These are phyloP conservation scores for Apolygus lucorum DNA, from an alignment of 1,140 invertebrate genomes.

Conservation along the genomic window DNA sequence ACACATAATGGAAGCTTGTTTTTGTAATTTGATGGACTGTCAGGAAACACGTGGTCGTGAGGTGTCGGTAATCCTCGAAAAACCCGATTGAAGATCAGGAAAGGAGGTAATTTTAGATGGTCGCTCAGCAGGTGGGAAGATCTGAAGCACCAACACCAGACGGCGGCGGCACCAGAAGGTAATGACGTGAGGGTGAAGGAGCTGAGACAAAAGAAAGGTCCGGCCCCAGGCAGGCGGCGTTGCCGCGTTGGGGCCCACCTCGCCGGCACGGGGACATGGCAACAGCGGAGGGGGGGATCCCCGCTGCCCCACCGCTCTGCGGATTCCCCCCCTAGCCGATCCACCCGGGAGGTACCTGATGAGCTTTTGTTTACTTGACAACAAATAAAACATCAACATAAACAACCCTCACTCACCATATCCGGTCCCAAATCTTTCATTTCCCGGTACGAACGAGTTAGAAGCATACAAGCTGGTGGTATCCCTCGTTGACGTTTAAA, in stretches of 20 bases:
- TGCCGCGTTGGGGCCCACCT: not conserved
- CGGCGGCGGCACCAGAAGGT: not conserved
- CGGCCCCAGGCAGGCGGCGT: not conserved
- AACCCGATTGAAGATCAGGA: too few species aligned
- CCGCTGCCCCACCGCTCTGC: not conserved
- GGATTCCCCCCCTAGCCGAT: not conserved
- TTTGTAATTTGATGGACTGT: too few species aligned
- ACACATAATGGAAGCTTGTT: too few species aligned
- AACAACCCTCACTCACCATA: conserved; percentile 21
- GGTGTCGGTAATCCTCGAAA: too few species aligned
- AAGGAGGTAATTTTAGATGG: too few species aligned
- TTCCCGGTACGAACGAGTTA: conserved; percentile 26
- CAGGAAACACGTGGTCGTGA: too few species aligned
- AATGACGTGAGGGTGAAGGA: conserved; percentile 4
- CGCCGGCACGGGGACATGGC: conserved; percentile 12
- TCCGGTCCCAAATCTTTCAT: conserved; percentile 29
- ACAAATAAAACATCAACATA: not conserved
- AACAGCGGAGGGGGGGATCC: conserved; percentile 4
- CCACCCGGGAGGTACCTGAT: not conserved
- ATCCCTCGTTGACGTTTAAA: not conserved
- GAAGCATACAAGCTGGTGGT: conserved; percentile 3
- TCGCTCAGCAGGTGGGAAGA: not conserved
- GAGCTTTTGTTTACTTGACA: conserved; percentile 5
- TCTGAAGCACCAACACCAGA: not conserved
- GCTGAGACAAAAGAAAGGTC: conserved; percentile 12